A percentile compares a stretch with the other conserved stretches of the same genome.
phyloP scores from a whole-genome alignment of 2,888 invertebrate genomes.

The Agonopterix arenella region DNA sequence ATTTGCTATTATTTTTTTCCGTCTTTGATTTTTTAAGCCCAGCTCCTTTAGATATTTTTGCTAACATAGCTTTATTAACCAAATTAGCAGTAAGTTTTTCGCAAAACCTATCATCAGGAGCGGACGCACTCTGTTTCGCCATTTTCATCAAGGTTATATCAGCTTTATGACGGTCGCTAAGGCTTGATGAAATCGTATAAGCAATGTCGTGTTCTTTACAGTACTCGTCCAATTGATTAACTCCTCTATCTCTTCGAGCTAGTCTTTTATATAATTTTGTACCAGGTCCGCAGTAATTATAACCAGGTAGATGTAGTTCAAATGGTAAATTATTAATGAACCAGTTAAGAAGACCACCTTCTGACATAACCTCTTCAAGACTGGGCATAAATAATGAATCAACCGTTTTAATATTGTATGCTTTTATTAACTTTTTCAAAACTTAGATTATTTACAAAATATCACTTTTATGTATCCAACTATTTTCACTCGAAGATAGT shows the following conservation, averaged over 20 bases:
- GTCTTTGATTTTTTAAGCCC: no score
- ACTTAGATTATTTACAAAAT: neutral
- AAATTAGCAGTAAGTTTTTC: slow-evolving; percentile 28
- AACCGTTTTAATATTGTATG: no score
- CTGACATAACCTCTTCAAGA: slow-evolving; percentile 1
- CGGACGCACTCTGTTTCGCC: neutral
- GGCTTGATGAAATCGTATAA: slow-evolving; percentile 14
- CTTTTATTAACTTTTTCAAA: no score
- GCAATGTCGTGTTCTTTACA: no score
- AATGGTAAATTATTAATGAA: slow-evolving; percentile 12
- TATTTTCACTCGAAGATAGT: slow-evolving; percentile 21
- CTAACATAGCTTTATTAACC: slow-evolving; percentile 29
- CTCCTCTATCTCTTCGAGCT: no score
- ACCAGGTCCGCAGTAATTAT: no score
- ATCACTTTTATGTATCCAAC: slow-evolving; percentile 18
- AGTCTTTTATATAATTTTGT: no score
- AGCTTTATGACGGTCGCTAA: slow-evolving; percentile 27
- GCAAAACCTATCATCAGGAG: slow-evolving; percentile 11
- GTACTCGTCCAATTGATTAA: no score
- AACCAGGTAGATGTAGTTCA: no score
- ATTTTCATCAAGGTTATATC: slow-evolving; percentile 26
- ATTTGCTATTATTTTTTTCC: no score
- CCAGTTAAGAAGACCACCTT: slow-evolving; percentile 9
- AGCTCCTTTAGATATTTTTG: slow-evolving; percentile 23
- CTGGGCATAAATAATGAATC: no score